Conservation (phyloP, 64 coral and sea anemone species). For the Actinia tenebrosa region DNA sequence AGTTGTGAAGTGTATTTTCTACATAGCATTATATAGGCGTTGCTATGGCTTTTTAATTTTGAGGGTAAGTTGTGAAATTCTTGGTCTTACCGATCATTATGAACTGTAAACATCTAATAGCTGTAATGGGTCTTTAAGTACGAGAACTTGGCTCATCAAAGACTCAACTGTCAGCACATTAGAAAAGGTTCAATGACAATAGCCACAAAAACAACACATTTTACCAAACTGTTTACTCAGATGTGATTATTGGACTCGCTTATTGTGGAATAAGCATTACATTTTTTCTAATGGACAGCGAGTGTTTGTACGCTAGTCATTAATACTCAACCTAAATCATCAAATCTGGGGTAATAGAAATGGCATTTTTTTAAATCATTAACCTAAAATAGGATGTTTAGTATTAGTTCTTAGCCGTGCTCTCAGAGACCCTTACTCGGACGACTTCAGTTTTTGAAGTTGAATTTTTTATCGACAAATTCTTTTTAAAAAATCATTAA, state of each 20-base stretch:
- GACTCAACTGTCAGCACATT: neutral
- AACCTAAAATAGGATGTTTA: too few relatives aligned
- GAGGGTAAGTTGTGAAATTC: neutral
- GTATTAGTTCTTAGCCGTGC: too few relatives aligned
- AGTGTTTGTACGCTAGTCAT: neutral
- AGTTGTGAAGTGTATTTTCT: neutral
- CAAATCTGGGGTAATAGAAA: neutral
- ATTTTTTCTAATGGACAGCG: neutral
- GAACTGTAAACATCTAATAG: neutral
- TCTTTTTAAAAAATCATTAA: too few relatives aligned
- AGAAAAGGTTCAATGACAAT: neutral
- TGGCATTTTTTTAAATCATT: too few relatives aligned
- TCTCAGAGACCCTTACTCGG: too few relatives aligned
- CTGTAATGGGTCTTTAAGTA: neutral
- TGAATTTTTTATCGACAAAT: too few relatives aligned
- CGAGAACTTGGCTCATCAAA: neutral
- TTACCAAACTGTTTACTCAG: neutral
- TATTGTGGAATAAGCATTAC: neutral
- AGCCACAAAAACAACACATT: neutral
- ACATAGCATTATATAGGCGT: neutral
- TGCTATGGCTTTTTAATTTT: neutral
- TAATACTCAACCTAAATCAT: neutral
- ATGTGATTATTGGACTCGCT: neutral
- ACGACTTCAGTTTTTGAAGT: too few relatives aligned
- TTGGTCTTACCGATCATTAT: neutral